Evolutionary conservation across 2,113 vertebrate genomes (phyloP).

Genomic region (Rana temporaria): DNA sequence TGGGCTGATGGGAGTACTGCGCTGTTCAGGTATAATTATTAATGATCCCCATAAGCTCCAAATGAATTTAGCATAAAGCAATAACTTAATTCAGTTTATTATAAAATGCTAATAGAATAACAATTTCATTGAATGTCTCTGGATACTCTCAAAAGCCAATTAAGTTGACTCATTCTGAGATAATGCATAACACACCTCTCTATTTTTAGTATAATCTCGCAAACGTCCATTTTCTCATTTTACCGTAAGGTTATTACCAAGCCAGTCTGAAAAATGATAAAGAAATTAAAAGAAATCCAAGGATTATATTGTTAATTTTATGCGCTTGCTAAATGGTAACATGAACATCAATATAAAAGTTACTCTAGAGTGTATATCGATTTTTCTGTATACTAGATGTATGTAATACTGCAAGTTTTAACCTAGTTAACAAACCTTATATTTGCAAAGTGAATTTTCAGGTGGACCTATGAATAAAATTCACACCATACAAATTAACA

Average conservation of each 20-base stretch:
- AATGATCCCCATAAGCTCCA: not conserved
- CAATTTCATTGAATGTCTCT: constrained; percentile 12
- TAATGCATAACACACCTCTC: not conserved
- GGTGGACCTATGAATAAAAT: no score
- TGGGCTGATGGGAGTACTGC: constrained; percentile 88
- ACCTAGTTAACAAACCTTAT: no score
- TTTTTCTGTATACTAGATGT: no score
- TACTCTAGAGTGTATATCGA: no score
- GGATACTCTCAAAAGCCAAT: not conserved
- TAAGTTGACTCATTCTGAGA: not conserved
- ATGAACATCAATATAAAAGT: no score
- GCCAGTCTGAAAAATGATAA: not conserved
- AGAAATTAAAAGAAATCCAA: not conserved
- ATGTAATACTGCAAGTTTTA: no score
- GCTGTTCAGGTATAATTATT: constrained; percentile 79
- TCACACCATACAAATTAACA: no score
- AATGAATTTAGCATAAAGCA: not conserved
- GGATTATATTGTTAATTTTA: no score
- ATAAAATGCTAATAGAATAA: not conserved
- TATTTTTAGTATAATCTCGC: constrained; percentile 14
- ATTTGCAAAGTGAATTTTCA: no score
- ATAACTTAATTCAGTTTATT: constrained; percentile 12
- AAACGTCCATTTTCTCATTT: not conserved
- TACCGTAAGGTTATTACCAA: not conserved
- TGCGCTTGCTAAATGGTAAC: no score